Base-by-base conservation (phyloP, 2,797 vertebrate species). In the Pristis pectinata region DNA sequence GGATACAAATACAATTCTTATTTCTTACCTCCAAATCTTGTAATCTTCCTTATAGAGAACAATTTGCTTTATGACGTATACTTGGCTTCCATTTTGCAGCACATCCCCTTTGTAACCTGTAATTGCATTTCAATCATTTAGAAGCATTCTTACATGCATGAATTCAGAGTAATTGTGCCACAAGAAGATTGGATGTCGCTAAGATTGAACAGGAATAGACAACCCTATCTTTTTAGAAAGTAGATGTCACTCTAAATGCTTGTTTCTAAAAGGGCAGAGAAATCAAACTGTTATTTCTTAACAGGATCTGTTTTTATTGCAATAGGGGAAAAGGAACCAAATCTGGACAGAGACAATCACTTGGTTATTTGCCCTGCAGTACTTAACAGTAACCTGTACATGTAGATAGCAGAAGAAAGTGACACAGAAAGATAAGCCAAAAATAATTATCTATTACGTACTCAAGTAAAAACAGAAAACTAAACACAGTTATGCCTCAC, bases 51-150 rank as follows among this genome's bases (percentile, higher is more conserved):
- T 89, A 15, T 1, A 22, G 85, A 64, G 56, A 15, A 64, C 1
- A 4, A 87, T 17, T 87, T n/a, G 34, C 83, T 34, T 1, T 19
- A 30, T 22, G 59, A 64, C 56, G 17, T 59, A n/a, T 89, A 61
- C 8, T 7, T 1, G 59, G 8, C 64, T 64, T 22, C 61, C 37
- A 91, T 10, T 91, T 67, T 24, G 2, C n/a, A 91, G 34, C 61
- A 9, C 56, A 41, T 8, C 19, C n/a, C 27, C 61, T 64, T n/a
- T 91, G 61, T 64, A 24, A 64, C 19, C 87, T 41, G n/a, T 37
- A 91, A 41, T 67, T 91, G 59, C 56, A 19, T 64, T 59, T 89
- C 85, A 89, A 89, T 89, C 59, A 89, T 61, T 89, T 34, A 22
- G 85, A 89, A 89, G 85, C 59, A 64, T n/a, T 89, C 17, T 64